Evolutionary conservation across 2,113 vertebrate genomes (phyloP), one percentile per base, ranked within the genome.

Genomic region (Poecilia latipinna): DNA sequence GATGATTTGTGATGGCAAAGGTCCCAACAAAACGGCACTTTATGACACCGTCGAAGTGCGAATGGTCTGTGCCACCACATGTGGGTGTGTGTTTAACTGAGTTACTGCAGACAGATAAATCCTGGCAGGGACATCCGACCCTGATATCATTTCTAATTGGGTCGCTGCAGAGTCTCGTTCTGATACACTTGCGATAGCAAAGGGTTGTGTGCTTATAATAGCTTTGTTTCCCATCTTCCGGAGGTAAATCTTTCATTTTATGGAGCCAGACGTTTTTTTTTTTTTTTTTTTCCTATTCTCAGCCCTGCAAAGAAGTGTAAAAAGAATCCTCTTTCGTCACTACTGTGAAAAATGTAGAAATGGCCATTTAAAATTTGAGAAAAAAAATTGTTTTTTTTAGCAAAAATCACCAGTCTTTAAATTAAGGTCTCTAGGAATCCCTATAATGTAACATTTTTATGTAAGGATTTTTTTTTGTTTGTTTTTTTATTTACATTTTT

Each of bases 101-200:
- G 61, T 39, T 70, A 71, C 61, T 72, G 65, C 64, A 69, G 61
- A 75, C 6, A 67, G 61, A 75, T 74, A 78, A 71, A 77, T 78
- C 77, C 65, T 70, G 62, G 65, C 63, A 72, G 75, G 61, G 54
- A 66, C 62, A 63, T 61, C 33, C n/a, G 31, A 60, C 24, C 33
- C 54, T 75, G 31, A 70, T 80, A 85, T 72, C 26, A 80, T 74
- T 68, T 83, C 79, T 48, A 54, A 75, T 51, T 73, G 69, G 61
- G 51, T 44, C 6, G 1, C 72, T 37, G 26, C 62, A 24, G 42
- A 68, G 61, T 42, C 31, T 62, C 63, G 71, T 69, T 72, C 51
- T 76, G 72, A 71, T 77, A 28, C 68, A 75, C 80, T n/a, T 28
- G 11, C 62, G 10, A 48, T 39, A 35, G 57, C 61, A n/a, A n/a